Conservation (phyloP, 2,113 vertebrate genomes). For the Leptobrachium ailaonicum region DNA sequence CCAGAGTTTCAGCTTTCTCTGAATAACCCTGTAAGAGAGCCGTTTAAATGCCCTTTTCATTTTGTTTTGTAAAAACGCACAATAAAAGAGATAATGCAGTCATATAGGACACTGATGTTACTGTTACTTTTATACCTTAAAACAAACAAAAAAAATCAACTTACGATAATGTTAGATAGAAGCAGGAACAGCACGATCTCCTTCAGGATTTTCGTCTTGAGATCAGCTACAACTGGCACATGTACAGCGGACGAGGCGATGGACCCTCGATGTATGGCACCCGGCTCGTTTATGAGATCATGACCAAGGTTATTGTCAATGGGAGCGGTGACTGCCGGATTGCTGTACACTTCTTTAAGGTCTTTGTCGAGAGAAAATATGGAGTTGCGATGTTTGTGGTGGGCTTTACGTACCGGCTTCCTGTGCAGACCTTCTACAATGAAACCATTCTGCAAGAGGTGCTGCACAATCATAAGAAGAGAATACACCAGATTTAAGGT, state of each 20-base stretch:
- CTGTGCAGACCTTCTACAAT: slow-evolving; percentile 91
- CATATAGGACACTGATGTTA: not conserved
- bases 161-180: slow-evolving; percentile 86
- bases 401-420: slow-evolving; percentile 66
- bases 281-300: not conserved
- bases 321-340: slow-evolving; percentile 66
- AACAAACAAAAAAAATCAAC: slow-evolving; percentile 56
- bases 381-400: slow-evolving; percentile 30
- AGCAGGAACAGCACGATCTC: slow-evolving; percentile 86
- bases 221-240: slow-evolving; percentile 54
- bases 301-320: slow-evolving; percentile 54
- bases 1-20: no score
- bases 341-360: slow-evolving; percentile 71
- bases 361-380: slow-evolving; percentile 56
- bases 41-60: no score
- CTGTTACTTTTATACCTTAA: no score
- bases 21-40: no score
- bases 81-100: not conserved
- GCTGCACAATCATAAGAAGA: slow-evolving; percentile 82
- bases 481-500: slow-evolving; percentile 75
- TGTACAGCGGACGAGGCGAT: not conserved
- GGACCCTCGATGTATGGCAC: not conserved
- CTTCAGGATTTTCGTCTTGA: slow-evolving; percentile 82
- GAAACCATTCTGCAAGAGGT: slow-evolving; percentile 89
- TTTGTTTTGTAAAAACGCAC: slow-evolving; percentile 75